A percentile compares a stretch with the other conserved stretches of the same genome.
These are phyloP conservation scores for Phalacrocorax carbo DNA, from an alignment of 2,113 vertebrate species.

Conservation along the genomic window DNA sequence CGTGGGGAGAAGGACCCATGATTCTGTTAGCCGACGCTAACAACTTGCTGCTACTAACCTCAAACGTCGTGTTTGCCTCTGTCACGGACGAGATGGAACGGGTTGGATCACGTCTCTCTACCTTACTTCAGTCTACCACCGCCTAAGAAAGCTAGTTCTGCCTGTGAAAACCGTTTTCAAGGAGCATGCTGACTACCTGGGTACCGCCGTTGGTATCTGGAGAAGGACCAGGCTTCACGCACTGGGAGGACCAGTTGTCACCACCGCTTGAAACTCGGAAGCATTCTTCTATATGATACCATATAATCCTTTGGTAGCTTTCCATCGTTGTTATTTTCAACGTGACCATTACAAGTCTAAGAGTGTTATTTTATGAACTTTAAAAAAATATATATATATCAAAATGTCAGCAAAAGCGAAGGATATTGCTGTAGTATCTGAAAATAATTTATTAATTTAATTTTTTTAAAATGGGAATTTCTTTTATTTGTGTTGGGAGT, in stretches of 20 bases:
- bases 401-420: conserved; percentile 53
- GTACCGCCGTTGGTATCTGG: background rate
- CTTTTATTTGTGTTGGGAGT: conserved; percentile 40
- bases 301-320: conserved; percentile 16
- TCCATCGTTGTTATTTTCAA: conserved; percentile 56
- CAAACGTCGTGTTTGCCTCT: background rate
- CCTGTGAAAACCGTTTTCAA: background rate
- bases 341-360: background rate
- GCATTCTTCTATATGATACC: conserved; percentile 40
- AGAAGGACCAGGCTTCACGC: background rate
- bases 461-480: conserved; percentile 17
- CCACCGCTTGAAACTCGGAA: background rate
- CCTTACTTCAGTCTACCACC: background rate
- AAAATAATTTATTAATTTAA: conserved; percentile 79
- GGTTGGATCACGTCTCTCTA: background rate
- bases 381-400: background rate
- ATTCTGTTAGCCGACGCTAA: conserved; percentile 33
- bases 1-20: background rate
- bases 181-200: background rate
- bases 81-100: background rate
- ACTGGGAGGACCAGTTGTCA: conserved; percentile 2
- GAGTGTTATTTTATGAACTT: conserved; percentile 66
- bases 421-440: conserved; percentile 58
- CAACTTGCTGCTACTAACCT: conserved; percentile 62
- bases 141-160: background rate